Conservation (phyloP, 2,888 invertebrate genomes). For the Sericinus montela region DNA sequence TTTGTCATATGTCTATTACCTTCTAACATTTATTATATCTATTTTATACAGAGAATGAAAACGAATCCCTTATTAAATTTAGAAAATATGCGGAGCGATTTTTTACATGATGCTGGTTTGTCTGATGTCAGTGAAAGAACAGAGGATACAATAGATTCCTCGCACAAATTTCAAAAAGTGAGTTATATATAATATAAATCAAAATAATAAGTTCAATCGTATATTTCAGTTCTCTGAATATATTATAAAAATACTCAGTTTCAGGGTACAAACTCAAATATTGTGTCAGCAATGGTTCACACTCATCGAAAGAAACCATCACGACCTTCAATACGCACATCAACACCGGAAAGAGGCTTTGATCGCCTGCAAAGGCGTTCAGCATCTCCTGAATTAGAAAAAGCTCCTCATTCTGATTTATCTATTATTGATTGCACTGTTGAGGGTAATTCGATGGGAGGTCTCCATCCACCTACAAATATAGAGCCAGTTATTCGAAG, state of each 20-base stretch:
- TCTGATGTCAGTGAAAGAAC: conserved; percentile 65
- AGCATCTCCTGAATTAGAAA: conserved; percentile 65
- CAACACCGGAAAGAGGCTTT: conserved; percentile 46
- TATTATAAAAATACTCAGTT: conserved; percentile 34
- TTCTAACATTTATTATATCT: too few relatives aligned
- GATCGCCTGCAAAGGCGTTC: conserved; percentile 60
- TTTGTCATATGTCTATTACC: too few relatives aligned
- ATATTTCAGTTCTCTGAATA: too few relatives aligned
- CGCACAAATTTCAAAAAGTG: conserved; percentile 53
- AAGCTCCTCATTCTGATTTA: conserved; percentile 69
- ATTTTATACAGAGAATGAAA: conserved; percentile 51
- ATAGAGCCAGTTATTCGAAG: conserved; percentile 78
- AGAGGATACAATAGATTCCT: conserved; percentile 58
- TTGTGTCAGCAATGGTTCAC: conserved; percentile 69
- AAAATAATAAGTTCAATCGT: too few relatives aligned
- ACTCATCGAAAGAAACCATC: conserved; percentile 57
- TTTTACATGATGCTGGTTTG: conserved; percentile 52
- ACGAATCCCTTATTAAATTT: conserved; percentile 64
- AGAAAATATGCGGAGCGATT: conserved; percentile 51
- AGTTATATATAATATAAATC: neutral
- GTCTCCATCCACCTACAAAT: conserved; percentile 51
- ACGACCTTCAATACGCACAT: conserved; percentile 45
- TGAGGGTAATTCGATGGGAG: conserved; percentile 41
- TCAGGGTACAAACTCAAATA: conserved; percentile 58
- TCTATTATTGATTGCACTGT: conserved; percentile 66